Evolutionary conservation across 2,888 invertebrate species (phyloP), one percentile per base, ranked within the genome.

Genomic region (Apantesis nais): DNA sequence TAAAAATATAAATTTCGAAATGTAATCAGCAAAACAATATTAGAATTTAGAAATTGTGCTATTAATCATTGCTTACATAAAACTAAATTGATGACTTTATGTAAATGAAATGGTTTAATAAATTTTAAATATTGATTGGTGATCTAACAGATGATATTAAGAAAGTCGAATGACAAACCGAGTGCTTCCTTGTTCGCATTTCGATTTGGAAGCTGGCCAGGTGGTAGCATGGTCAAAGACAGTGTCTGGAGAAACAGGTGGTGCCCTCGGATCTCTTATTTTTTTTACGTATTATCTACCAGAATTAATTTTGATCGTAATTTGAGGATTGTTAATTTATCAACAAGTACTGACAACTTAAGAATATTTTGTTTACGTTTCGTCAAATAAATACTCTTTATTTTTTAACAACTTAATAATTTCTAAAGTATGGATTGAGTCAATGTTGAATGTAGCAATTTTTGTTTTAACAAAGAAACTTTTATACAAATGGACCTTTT

Each of bases 171-270:
- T 79, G 78, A 74, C 73, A 75, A 72, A 73, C 70, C 66, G 67
- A 80, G 69, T 79, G 72, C 80, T 83, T 77, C 83, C 85, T 84
- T 83, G 74, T 80, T 80, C 75, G 78, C 72, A 71, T 77, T 78
- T 76, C 7, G 73, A 72, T 68, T 85, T 89, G 89, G 89, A 85
- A 70, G 60, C 61, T 48, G 58, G 86, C 89, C 89, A 89, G 84
- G 78, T 83, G 78, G 82, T 78, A 70, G 80, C 85, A 86, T 85
- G 85, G 86, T 84, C 86, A 85, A 76, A 75, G 74, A 74, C 74
- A 76, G 78, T 72, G 71, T 73, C 75, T 70, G 58, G 65, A 78
- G 58, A 29, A n/a, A 72, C 75, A 72, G 73, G 71, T 76, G 74
- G 74, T 71, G 72, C 71, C 74, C 74, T 78, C 71, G 63, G 31